Percentiles rank a stretch among this genome's conserved stretches.
Evolutionary conservation across 2,888 invertebrate species (phyloP).

Genomic region (Argyresthia albistria): DNA sequence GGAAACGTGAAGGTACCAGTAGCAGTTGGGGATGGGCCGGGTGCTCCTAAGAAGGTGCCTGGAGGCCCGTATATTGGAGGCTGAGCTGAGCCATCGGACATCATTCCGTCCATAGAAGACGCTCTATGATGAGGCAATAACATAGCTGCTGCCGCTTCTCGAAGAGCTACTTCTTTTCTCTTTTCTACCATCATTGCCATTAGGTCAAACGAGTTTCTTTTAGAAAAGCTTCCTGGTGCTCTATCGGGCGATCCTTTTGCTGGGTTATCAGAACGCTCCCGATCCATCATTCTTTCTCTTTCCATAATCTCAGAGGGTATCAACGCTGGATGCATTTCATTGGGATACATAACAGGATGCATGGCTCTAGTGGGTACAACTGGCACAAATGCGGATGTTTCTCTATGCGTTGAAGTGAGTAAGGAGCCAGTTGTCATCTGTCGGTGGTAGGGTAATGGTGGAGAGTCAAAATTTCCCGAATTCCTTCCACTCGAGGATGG

Average conservation of each 20-base stretch:
- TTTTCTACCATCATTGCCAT: conserved; percentile 95
- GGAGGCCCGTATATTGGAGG: conserved; percentile 79
- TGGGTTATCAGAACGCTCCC: conserved; percentile 52
- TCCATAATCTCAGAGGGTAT: conserved; percentile 73
- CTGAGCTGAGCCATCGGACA: conserved; percentile 74
- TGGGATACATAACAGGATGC: conserved; percentile 80
- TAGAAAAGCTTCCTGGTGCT: conserved; percentile 44
- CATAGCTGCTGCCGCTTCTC: conserved; percentile 81
- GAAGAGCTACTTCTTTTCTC: conserved; percentile 83
- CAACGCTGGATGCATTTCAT: conserved; percentile 79
- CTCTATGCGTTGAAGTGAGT: conserved; percentile 75
- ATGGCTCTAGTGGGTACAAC: conserved; percentile 86
- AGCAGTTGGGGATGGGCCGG: conserved; percentile 76
- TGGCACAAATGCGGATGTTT: conserved; percentile 89
- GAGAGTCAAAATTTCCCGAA: conserved; percentile 74
- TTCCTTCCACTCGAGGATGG: conserved; percentile 67
- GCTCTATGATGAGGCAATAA: conserved; percentile 74
- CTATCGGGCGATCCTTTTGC: conserved; percentile 67
- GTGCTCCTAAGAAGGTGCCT: conserved; percentile 74
- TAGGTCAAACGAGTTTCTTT: conserved; percentile 79
- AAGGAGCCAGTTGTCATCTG: conserved; percentile 70
- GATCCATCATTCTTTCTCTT: conserved; percentile 65
- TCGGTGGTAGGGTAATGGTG: conserved; percentile 77
- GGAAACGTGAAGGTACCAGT: conserved; percentile 81
- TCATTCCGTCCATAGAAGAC: conserved; percentile 66